Conservation (phyloP, 2,113 vertebrate species). For the Neotoma lepida region DNA sequence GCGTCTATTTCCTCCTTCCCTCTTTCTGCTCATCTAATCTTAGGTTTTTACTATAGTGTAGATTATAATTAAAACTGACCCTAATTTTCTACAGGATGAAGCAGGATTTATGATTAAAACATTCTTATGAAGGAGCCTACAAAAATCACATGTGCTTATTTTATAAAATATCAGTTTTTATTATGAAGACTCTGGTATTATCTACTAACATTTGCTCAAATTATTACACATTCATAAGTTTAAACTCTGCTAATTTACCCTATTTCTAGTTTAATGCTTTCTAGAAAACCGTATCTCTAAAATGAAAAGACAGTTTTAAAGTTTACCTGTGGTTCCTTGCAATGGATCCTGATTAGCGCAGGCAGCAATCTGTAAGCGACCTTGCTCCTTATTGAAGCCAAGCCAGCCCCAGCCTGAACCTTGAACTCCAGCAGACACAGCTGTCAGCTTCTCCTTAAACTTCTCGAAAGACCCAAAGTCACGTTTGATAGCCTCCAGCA, state of each 20-base stretch:
- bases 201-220: not conserved
- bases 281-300: not conserved
- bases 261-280: not conserved
- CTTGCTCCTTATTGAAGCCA: conserved; percentile 92
- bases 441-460: conserved; percentile 95
- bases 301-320: not conserved
- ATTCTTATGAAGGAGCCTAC: not conserved
- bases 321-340: conserved; percentile 95
- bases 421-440: conserved; percentile 93
- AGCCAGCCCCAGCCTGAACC: conserved; percentile 99
- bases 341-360: conserved; percentile 97
- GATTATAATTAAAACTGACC: not conserved
- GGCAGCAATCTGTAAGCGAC: conserved; percentile 89
- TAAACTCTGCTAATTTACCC: not conserved
- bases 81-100: not conserved
- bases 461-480: conserved; percentile 97
- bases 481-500: conserved; percentile 94
- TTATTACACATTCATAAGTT: not conserved
- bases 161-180: conserved; percentile 26
- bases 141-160: not conserved
- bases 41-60: not conserved
- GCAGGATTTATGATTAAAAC: not conserved
- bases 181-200: not conserved
- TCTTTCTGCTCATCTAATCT: not conserved
- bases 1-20: not conserved